phyloP scores from a whole-genome alignment of 2,113 vertebrate genomes.

The Ranitomeya variabilis region DNA sequence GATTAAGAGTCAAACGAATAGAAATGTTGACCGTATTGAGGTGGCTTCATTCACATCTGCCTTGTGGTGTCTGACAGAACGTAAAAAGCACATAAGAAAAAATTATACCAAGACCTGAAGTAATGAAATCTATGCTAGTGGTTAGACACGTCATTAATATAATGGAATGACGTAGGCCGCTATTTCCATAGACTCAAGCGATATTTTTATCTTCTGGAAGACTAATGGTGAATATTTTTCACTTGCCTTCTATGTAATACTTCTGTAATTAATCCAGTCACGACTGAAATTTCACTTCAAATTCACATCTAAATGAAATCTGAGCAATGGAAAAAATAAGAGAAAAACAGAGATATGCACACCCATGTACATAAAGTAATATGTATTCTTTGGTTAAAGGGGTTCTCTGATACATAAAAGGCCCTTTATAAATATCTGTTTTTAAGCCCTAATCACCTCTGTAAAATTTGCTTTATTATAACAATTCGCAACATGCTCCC shows the following conservation, averaged over 20 bases:
- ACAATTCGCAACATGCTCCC: too few species aligned
- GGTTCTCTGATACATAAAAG: too few species aligned
- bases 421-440: too few species aligned
- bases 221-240: neutral
- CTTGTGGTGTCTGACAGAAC: slow-evolving; percentile 22
- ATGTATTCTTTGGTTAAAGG: too few species aligned
- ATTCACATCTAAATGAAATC: too few species aligned
- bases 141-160: neutral
- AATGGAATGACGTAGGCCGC: neutral
- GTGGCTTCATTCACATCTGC: neutral
- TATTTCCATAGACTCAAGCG: neutral
- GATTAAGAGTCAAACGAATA: neutral
- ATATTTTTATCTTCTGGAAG: neutral
- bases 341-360: too few species aligned
- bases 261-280: neutral
- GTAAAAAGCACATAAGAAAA: neutral
- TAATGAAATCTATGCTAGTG: neutral
- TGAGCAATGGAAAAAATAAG: too few species aligned
- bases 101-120: neutral
- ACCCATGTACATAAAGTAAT: too few species aligned
- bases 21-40: neutral
- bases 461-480: too few species aligned
- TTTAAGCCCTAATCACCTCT: too few species aligned
- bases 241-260: neutral
- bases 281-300: too few species aligned